These are phyloP conservation scores for Erpornis zantholeuca DNA, from an alignment of 2,113 vertebrate species.

Conservation along the genomic window DNA sequence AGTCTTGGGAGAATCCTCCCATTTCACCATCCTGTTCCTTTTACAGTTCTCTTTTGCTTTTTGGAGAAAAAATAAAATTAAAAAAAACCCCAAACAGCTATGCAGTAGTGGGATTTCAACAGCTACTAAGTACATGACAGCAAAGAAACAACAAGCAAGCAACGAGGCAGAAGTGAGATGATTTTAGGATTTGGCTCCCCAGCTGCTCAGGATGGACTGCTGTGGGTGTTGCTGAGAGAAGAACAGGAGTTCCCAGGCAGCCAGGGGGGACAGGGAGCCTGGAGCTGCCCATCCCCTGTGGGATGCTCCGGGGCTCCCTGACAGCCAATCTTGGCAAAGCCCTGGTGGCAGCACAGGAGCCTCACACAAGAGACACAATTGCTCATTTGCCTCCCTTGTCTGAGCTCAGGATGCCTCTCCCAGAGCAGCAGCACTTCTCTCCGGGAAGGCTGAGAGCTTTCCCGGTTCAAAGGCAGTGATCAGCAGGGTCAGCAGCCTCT, in stretches of 20 bases:
- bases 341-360: neutral
- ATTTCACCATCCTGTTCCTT: neutral
- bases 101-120: neutral
- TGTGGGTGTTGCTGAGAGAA: fast-evolving
- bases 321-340: neutral
- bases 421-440: neutral
- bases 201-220: neutral
- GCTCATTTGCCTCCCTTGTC: neutral
- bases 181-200: neutral
- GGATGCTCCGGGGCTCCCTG: neutral
- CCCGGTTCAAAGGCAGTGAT: neutral
- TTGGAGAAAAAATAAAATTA: fast-evolving
- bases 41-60: neutral
- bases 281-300: neutral
- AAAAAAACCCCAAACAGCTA: neutral
- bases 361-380: neutral
- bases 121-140: neutral
- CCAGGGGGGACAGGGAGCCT: neutral
- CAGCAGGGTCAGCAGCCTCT: neutral
- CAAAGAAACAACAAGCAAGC: neutral
- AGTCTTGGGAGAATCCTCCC: neutral
- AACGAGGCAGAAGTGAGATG: neutral
- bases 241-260: neutral
- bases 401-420: neutral
- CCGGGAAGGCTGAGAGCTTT: neutral